Evolutionary conservation across 1,140 invertebrate genomes (phyloP), one percentile per base, ranked within the genome.

Genomic region (Drosophila triauraria): DNA sequence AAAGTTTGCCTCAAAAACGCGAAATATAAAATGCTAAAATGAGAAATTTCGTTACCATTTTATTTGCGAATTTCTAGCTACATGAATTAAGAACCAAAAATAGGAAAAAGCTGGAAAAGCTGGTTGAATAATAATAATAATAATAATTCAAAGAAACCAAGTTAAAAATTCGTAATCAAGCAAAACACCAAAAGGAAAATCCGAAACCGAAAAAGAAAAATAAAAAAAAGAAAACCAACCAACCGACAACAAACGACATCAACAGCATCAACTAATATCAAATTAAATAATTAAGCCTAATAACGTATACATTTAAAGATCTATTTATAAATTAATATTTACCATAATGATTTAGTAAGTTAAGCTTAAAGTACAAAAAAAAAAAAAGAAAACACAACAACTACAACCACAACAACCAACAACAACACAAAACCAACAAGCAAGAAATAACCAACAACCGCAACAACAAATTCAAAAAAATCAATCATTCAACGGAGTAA

Each of bases 241-340:
- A 68, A 78, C 60, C 57, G 83, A 82, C 57, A 83, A 82, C 35
- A 47, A 69, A 43, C 54, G 80, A 80, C 64, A 85, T 82, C 82
- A 85, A 74, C 75, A 67, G 79, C 80, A 88, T 79, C 85, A 90
- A 91, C 85, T 90, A 90, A 81, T 90, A 90, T 90, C 85, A 88
- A 88, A 90, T 78, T 90, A 90, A 82, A 90, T 46, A 53, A 59
- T 59, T 85, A 80, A 81, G 82, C 77, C 53, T 78, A 84, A 72
- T 64, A 69, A 57, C 58, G 64, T 75, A 75, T 57, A 68, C 32
- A 58, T 58, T 77, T 78, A 78, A 70, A 58, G 43, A 76, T 81
- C 67, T 75, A 87, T 69, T 75, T 56, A 82, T 85, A 84, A 90
- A 79, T 70, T 60, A 75, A 82, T 69, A 82, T 82, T 75, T 72